Evolutionary conservation across 2,888 invertebrate genomes (phyloP), one percentile per base, ranked within the genome.

Genomic region (Athrips mouffetella): DNA sequence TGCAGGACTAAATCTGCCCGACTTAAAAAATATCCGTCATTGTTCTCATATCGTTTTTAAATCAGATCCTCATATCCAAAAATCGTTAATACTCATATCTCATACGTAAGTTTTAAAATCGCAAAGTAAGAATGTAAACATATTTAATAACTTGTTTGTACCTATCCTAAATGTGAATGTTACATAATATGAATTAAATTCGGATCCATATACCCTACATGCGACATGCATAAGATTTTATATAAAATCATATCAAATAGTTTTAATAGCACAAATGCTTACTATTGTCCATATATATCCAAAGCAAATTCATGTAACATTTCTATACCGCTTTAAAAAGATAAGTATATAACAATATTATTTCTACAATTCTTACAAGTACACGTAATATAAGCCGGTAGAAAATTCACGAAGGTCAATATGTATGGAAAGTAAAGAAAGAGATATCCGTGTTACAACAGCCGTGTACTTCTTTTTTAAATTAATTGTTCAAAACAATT

Each of bases 101-200:
- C 65, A 63, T 72, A 67, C 63, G 63, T 70, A 68, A 63, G 60
- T 61, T 63, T 63, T 46, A 45, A 52, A 48, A 39, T 49, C 48
- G 42, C 46, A 29, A 20, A 44, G 31, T 49, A 49, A 45, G 37
- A 46, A 41, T 29, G 18, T 49, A 51, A 47, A 39, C 31, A 27
- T 47, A 45, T 37, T 42, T 39, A 50, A 35, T 48, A 50, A 44
- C 40, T 45, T 65, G 72, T 79, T 74, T 71, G 62, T 76, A 71
- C 69, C 68, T 73, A 71, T 72, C 63, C 59, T 75, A 72, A 71
- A 70, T 70, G 67, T 75, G 71, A 74, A 73, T 70, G 73, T 76
- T 73, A 63, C 59, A 65, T 76, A 76, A 66, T 76, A 76, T 65
- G 55, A 61, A 57, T 72, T 72, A 63, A 63, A 57, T 65, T 66